phyloP scores from a whole-genome alignment of 2,113 vertebrate species.

The Hemiscyllium ocellatum region DNA sequence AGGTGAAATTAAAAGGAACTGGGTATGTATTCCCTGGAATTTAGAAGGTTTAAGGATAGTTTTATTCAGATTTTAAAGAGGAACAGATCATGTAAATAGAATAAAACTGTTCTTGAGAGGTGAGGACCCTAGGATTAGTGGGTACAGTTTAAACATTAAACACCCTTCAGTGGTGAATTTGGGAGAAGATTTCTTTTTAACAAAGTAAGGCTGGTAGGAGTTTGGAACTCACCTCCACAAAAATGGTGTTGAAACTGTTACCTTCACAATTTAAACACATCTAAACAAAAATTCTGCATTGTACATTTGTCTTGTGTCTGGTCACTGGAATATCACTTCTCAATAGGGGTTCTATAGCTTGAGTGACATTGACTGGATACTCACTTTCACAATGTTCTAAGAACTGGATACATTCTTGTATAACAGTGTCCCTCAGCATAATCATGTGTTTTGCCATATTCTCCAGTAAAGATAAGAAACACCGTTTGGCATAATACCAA shows the following conservation, averaged over 20 bases:
- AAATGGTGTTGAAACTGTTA: neutral
- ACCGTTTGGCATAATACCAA: slow-evolving; percentile 93
- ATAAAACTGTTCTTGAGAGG: too few species aligned
- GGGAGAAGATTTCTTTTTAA: too few species aligned
- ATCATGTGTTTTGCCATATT: slow-evolving; percentile 94
- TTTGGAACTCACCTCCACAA: too few species aligned
- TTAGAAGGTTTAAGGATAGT: too few species aligned
- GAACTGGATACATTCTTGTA: slow-evolving; percentile 84
- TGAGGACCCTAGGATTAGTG: too few species aligned
- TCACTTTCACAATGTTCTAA: slow-evolving; percentile 85
- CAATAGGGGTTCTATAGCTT: neutral
- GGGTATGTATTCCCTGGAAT: too few species aligned
- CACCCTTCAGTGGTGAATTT: too few species aligned
- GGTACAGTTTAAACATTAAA: too few species aligned
- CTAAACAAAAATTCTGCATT: neutral
- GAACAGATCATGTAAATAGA: too few species aligned
- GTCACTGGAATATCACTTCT: neutral
- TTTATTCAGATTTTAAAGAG: too few species aligned
- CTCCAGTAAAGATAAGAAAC: slow-evolving; percentile 89
- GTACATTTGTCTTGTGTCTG: neutral
- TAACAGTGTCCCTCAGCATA: slow-evolving; percentile 70
- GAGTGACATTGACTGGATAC: slow-evolving; percentile 34
- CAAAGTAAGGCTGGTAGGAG: too few species aligned
- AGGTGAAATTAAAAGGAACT: too few species aligned
- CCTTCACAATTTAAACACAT: neutral